Base-by-base conservation (phyloP, 2,888 invertebrate species). In the Drymonia ruficornis region DNA sequence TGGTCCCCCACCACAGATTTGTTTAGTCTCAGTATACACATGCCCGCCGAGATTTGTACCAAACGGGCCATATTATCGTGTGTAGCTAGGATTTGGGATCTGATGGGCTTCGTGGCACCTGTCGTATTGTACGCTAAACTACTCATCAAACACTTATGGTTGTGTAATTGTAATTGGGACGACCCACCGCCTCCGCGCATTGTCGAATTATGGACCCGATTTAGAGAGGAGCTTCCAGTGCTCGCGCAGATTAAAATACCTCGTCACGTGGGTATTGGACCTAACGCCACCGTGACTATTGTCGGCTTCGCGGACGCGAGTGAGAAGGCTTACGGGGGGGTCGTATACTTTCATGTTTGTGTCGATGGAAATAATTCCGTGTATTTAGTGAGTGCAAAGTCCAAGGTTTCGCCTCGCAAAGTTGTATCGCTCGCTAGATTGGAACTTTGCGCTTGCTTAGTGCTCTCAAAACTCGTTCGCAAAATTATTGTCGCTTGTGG, bases 21-120 rank as follows among this genome's bases (percentile, higher is more conserved):
- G 8, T 50, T 54, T 12, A n/a, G 19, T 8, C 23, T 54, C 6
- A 54, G 38, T 2, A 28, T 47, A 6, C 12, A 19, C 4, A 12
- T 45, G 13, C 44, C 44, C 12, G 31, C 49, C 1, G 15, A 38
- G 0, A 40, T 12, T 31, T 65, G 61, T 42, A 65, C 61, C n/a
- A 65, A 65, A 47, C 61, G 63, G 8, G 43, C 28, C 13, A 67
- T 67, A 8, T 43, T 67, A 18, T 65, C 52, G 18, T n/a, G 36
- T 34, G 29, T 52, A n/a, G 55, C 55, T 29, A 38, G 55, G 7
- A 44, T 55, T 16, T 55, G 49, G 43, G 53, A 53, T 34, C 18
- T 48, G 11, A 36, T 34, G 8, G 46, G 52, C 12, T 23, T 34
- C 15, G 29, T 47, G 2, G 52, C 48, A 9, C 52, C 52, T 11